Evolutionary conservation across 2,113 vertebrate species (phyloP), one percentile per base, ranked within the genome.

Genomic region (Archocentrus centrarchus): DNA sequence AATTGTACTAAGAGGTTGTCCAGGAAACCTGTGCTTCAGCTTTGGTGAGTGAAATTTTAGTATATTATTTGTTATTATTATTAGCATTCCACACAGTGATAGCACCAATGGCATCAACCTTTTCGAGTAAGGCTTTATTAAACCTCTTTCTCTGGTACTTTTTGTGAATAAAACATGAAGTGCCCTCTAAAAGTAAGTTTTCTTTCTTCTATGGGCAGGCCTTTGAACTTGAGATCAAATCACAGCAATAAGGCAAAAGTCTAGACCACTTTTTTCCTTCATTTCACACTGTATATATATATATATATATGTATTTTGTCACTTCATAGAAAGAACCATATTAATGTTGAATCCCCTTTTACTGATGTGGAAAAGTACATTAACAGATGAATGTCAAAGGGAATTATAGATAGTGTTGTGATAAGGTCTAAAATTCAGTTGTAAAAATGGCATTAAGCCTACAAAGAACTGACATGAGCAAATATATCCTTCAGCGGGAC

Each of bases 91-190:
- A 10, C 37, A 20, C 68, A 55, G 68, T n/a, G 47, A 35, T 32
- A n/a, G 27, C 47, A 55, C 47, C 68, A 32, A 9, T 32, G 17
- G 47, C 47, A n/a, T 11, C 17, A 35, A 44, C 20, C 66, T 0
- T 73, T 73, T 32, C 66, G 3, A 73, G 66, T 32, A 53, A 73
- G 1, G 27, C 44, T 53, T 53, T 53, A 53, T 73, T 20, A 53
- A 73, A 32, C 8, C 47, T n/a, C 68, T 73, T 55, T 73, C 27
- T 53, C 55, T 55, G 68, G 68, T 73, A 27, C 47, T 11, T 35
- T 73, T 35, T 55, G 18, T 73, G 68, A 55, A 55, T 55, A 11
- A 73, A 73, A 73, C 47, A 55, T 73, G 47, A 73, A 73, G 68
- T 73, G 27, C 27, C 32, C 68, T 73, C 17, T 17, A 14, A 73